Conservation (phyloP, 2,888 invertebrate genomes). For the Yponomeuta sedellus region DNA sequence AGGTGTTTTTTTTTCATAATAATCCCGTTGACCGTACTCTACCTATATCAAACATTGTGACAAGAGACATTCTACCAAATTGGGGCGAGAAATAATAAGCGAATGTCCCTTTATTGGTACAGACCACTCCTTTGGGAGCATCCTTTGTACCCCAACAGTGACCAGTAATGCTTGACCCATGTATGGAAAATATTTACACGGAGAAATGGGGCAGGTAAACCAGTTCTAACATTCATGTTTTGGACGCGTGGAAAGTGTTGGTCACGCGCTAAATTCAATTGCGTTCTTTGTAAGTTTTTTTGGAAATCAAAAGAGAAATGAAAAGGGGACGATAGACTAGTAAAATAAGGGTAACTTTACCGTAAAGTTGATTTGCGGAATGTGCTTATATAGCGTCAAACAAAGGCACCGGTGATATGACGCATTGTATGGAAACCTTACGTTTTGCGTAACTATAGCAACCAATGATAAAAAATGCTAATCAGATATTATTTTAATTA, state of each 20-base stretch:
- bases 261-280: background rate
- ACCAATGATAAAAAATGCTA: too few relatives aligned
- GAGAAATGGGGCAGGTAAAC: background rate
- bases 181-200: background rate
- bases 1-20: background rate
- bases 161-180: background rate
- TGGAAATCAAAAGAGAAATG: background rate
- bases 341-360: too few relatives aligned
- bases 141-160: background rate
- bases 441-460: too few relatives aligned
- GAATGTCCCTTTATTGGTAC: constrained; percentile 13
- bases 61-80: constrained; percentile 42
- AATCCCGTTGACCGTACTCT: background rate
- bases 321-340: background rate
- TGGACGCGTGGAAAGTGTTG: background rate
- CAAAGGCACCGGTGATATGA: too few relatives aligned
- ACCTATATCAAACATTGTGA: constrained; percentile 25
- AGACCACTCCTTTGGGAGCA: constrained; percentile 6
- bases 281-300: background rate
- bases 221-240: background rate
- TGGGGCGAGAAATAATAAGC: constrained; percentile 25
- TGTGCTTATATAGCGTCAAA: too few relatives aligned
- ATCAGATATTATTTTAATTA: too few relatives aligned
- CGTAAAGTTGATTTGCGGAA: too few relatives aligned
- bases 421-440: too few relatives aligned